Conservation (phyloP, 1,140 invertebrate genomes). For the Drosophila mayri region DNA sequence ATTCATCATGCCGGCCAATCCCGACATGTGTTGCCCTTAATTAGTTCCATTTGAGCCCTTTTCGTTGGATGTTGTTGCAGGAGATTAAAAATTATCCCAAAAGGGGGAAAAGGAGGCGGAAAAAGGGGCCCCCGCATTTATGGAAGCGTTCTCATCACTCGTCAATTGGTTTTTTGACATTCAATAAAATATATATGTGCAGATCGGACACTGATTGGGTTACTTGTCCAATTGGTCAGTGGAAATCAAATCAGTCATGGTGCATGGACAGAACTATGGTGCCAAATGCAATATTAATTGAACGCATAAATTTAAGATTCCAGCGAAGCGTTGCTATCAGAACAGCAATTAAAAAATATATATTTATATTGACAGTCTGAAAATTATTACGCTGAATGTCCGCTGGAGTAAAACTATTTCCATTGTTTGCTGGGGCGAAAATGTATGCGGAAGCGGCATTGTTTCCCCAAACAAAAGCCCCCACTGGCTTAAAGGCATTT, state of each 20-base stretch:
- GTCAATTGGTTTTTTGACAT: conserved; percentile 4
- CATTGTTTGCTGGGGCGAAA: conserved; percentile 23
- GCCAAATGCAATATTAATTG: conserved; percentile 9
- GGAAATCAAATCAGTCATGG: conserved; percentile 36
- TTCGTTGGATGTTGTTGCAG: neutral
- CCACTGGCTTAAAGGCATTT: conserved; percentile 51
- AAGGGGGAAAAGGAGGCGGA: conserved; percentile 28
- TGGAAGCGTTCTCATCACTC: conserved; percentile 6
- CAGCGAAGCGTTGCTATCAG: neutral
- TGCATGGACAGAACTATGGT: neutral
- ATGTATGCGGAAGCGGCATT: conserved; percentile 1
- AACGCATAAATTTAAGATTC: conserved; percentile 16
- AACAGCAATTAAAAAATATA: conserved; percentile 24
- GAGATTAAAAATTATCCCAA: conserved; percentile 52
- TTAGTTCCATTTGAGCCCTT: conserved; percentile 53
- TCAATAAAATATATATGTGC: conserved; percentile 24
- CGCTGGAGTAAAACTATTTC: conserved; percentile 15
- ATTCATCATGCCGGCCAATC: conserved; percentile 62
- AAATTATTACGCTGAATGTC: conserved; percentile 8
- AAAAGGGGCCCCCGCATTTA: conserved; percentile 20
- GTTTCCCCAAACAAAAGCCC: conserved; percentile 40
- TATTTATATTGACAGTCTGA: conserved; percentile 25
- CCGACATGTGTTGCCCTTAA: conserved; percentile 69
- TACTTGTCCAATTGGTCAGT: conserved; percentile 14
- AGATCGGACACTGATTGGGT: conserved; percentile 46